phyloP scores from a whole-genome alignment of 2,888 invertebrate species.

The Hypomecis atomaria region DNA sequence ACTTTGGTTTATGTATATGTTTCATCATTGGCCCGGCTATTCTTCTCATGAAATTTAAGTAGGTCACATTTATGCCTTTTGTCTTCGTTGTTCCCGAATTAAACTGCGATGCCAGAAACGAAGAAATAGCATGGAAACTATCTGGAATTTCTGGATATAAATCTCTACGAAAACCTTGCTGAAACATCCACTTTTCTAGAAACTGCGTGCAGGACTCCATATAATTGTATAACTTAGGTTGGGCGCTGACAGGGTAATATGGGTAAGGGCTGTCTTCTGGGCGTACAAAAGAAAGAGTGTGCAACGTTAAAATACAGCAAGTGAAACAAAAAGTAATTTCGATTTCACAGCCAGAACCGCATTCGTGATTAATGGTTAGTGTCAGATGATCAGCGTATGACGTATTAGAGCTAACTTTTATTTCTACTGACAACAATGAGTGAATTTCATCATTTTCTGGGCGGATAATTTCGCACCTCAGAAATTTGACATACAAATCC shows the following conservation, averaged over 20 bases:
- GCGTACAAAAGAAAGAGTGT: slow-evolving; percentile 54
- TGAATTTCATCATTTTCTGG: slow-evolving; percentile 43
- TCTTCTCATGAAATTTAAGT: slow-evolving; percentile 70
- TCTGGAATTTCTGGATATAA: slow-evolving; percentile 75
- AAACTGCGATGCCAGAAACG: slow-evolving; percentile 55
- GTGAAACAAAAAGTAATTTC: slow-evolving; percentile 71
- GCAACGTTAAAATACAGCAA: slow-evolving; percentile 70
- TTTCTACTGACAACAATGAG: slow-evolving; percentile 60
- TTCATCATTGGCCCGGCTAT: slow-evolving; percentile 77
- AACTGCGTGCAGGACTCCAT: slow-evolving; percentile 64
- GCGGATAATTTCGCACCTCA: slow-evolving; percentile 45
- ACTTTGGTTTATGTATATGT: slow-evolving; percentile 69
- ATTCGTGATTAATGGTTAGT: slow-evolving; percentile 61
- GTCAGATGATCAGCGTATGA: slow-evolving; percentile 54
- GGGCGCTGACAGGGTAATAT: slow-evolving; percentile 64
- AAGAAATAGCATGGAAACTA: slow-evolving; percentile 72
- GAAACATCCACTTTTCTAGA: slow-evolving; percentile 78
- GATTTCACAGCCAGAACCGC: slow-evolving; percentile 68
- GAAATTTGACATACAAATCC: slow-evolving; percentile 56
- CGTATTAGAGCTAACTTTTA: slow-evolving; percentile 53
- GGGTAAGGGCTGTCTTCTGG: slow-evolving; percentile 69
- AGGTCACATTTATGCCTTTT: slow-evolving; percentile 74
- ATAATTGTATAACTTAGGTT: slow-evolving; percentile 63
- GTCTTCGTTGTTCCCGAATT: slow-evolving; percentile 54
- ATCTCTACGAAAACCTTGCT: slow-evolving; percentile 78